Evolutionary conservation across 2,888 invertebrate species (phyloP), one percentile per base, ranked within the genome.

Genomic region (Odontothrips loti): DNA sequence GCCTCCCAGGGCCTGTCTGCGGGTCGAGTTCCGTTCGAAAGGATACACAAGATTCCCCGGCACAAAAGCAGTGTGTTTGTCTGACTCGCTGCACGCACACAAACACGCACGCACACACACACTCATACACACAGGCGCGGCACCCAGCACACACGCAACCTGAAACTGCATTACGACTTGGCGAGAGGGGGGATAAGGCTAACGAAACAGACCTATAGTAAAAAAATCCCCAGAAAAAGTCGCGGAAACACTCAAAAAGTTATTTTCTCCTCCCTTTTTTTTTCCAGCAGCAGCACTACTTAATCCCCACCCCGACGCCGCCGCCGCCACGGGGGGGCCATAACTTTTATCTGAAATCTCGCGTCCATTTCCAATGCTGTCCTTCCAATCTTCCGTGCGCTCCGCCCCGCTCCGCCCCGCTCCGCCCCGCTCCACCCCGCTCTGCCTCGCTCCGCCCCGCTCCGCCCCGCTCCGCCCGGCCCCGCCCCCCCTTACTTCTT

Each of bases 321-420:
- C 34, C 34, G 34, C 34, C 34, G 34, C 34, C n/a, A n/a, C n/a
- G n/a, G 8, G 23, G 68, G 68, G 68, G 3, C 68, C 68, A 68
- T 9, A 68, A 68, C 68, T 68, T 68, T 68, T 68, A 68, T 68
- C 68, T 68, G 68, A n/a, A 23, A 68, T 23, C n/a, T 68, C 68
- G 12, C 51, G 68, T 68, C 68, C 68, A 68, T 68, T 68, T 23
- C 68, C 68, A 23, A 23, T 68, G 23, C n/a, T 9, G n/a, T 43
- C 34, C 34, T 43, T 43, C 34, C 34, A 43, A 43, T 43, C 34
- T 43, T 43, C 34, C 34, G 34, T 43, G 34, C 34, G 34, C 34
- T 43, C 63, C 23, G 63, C 23, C 63, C 20, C 23, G 11, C 68
- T 23, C 68, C 6, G 11, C 9, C 68, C n/a, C 63, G 63, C n/a